Evolutionary conservation across 2,797 vertebrate genomes (phyloP).

Genomic region (Onychomys torridus): DNA sequence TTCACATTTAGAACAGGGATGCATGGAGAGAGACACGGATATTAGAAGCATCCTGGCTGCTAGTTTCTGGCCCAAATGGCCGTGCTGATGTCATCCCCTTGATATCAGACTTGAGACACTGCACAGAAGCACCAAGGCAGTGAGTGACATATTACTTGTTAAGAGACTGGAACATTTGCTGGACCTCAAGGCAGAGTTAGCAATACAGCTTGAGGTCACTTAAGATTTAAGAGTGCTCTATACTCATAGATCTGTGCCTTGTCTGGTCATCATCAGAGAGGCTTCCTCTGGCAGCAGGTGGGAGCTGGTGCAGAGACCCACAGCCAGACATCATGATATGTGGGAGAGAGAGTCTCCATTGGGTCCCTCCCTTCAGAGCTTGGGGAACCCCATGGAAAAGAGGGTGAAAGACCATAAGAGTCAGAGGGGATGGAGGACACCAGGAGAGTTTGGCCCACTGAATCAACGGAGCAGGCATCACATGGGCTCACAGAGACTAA

Average conservation of each 20-base stretch:
- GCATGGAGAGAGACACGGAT: background rate
- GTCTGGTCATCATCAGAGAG: background rate
- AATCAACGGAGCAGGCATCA: background rate
- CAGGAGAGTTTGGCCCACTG: background rate
- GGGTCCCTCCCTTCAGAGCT: background rate
- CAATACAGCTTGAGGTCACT: background rate
- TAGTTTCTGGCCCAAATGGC: background rate
- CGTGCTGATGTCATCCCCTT: background rate
- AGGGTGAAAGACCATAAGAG: background rate
- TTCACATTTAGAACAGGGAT: background rate
- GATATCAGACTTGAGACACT: background rate
- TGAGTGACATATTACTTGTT: background rate
- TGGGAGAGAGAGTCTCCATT: background rate
- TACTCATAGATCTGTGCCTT: background rate
- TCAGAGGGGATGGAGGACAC: background rate
- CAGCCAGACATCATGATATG: background rate
- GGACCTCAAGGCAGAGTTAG: background rate
- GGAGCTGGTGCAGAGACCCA: background rate
- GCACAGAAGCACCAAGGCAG: background rate
- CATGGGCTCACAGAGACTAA: background rate
- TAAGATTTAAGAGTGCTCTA: background rate
- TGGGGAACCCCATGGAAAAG: background rate
- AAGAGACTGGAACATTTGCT: background rate
- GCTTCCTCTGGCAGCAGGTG: background rate
- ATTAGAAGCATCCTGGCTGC: background rate